Base-by-base conservation (phyloP, 2,113 vertebrate species). In the Puntigrus tetrazona region DNA sequence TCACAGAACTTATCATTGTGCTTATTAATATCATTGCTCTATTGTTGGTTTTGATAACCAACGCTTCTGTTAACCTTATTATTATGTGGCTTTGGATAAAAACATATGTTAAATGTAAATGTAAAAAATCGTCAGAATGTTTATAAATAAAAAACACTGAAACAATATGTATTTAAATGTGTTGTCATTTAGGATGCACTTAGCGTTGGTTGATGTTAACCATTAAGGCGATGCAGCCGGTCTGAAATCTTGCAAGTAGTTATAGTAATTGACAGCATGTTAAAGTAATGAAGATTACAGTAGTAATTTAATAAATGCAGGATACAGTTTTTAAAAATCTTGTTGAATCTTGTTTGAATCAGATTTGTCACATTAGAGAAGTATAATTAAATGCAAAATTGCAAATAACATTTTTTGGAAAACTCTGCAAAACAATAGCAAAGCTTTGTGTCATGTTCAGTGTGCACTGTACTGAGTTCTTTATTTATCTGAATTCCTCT, bases 401-500 rank as follows among this genome's bases (percentile, higher is more conserved):
- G n/a, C 10, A 36, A 69, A 36, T n/a, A 38, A 74, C 43, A 27
- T 9, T 47, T 5, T 74, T 47, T 50, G 14, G 11, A 29, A 47
- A 74, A 47, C 34, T 36, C 16, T 38, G 7, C 63, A 67, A 34
- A 67, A 16, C 3, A n/a, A 67, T 63, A 14, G 59, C 25, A 61
- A 27, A 16, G 8, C 16, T 22, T 9, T 10, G 27, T 67, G 29
- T 20, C 8, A 11, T 69, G 31, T 69, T 69, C 67, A 70, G 8
- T 69, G 65, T 20, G 27, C 29, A 65, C 29, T 65, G 29, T 1
- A 20, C 2, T 70, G 9, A n/a, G 36, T 25, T 41, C 6, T 59
- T 13, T 25, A 43, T 45, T 18, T 85, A 82, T 91, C 77, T 91
- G 41, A 88, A 38, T 87, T 88, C 86, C 88, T 77, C 27, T 77